Evolutionary conservation across 2,888 invertebrate species (phyloP), one percentile per base, ranked within the genome.

Genomic region (Bombylius discolor): DNA sequence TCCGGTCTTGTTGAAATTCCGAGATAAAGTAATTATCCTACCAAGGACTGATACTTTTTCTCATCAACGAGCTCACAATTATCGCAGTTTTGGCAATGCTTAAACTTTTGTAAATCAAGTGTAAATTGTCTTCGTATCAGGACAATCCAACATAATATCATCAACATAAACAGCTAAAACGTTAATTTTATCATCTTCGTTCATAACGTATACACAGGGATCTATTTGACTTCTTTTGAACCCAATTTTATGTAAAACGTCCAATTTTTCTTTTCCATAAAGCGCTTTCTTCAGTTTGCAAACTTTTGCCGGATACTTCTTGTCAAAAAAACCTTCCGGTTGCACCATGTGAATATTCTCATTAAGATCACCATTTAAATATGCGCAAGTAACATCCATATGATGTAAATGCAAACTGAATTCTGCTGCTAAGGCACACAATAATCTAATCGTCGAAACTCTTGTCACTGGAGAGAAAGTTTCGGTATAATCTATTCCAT

Each of bases 261-360:
- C 60, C 6, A 63, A 52, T 49, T 60, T 62, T 12, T 47, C 47
- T 42, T 64, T 62, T 4, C 63, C 63, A 48, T 64, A 64, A 5
- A 65, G 50, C 0, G 62, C 57, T 49, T 63, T 64, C 6, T 61
- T 55, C 5, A 64, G 55, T 45, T 56, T 61, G 42, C 64, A 52
- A 1, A 64, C 62, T 6, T 53, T 49, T 13, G 60, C 55, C 51
- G 61, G 61, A n/a, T n/a, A n/a, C n/a, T 42, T 5, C 34, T 45
- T 4, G 36, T 58, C 48, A 47, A 42, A n/a, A 32, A 60, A 62
- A 6, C 50, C 14, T 32, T 61, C 59, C 0, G 59, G 62, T 36
- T 63, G 65, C 1, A 42, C 42, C 61, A 64, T 61, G 13, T 53
- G 61, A 5, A 63, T 56, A 3, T 45, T 45, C 13, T 64, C 61